Base-by-base conservation (phyloP, 53 echinoderm and acorn worm genomes). In the Paracentrotus lividus region DNA sequence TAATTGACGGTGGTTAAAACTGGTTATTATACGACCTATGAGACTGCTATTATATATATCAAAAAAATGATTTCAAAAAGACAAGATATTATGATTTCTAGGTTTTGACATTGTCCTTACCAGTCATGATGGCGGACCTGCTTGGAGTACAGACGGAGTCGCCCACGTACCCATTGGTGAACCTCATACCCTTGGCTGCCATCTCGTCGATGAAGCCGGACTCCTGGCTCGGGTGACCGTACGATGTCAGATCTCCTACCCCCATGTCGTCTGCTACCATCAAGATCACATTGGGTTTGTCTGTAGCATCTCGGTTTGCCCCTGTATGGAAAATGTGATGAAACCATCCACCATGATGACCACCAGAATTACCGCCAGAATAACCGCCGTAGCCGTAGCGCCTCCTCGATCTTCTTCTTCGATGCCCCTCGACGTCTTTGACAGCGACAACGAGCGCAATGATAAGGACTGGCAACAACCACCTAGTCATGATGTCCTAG, bases 201-300 rank as follows among this genome's bases (percentile, higher is more conserved):
- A 94, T 86, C 13, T 92, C 77, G 38, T 94, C 92, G 14, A 94
- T 92, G 88, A 87, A 72, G 75, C 92, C 95, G 23, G 85, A 68
- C 36, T 94, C 95, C 55, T 94, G 95, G 42, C 88, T 86, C 24
- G 95, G 92, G 34, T 94, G 92, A 1, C 95, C 95, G 42, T 94
- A 94, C 40, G 77, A 67, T 42, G 77, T 75, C 54, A 94, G 53
- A 49, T 94, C 95, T 18, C 92, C 95, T 12, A 57, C 61, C 9
- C 95, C 95, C 92, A 94, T 87, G 64, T 94, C 95, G 54, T 94
- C 95, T 12, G 95, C 95, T 38, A 93, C 85, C 86, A 93, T 29
- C 65, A 93, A 67, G 23, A 93, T 61, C 31, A 93, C 86, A 36
- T 93, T 93, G 40, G 93, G 93, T 49, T 65, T 85, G 91, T 91